Conservation (phyloP, 2,113 vertebrate species). For the Phalacrocorax carbo region DNA sequence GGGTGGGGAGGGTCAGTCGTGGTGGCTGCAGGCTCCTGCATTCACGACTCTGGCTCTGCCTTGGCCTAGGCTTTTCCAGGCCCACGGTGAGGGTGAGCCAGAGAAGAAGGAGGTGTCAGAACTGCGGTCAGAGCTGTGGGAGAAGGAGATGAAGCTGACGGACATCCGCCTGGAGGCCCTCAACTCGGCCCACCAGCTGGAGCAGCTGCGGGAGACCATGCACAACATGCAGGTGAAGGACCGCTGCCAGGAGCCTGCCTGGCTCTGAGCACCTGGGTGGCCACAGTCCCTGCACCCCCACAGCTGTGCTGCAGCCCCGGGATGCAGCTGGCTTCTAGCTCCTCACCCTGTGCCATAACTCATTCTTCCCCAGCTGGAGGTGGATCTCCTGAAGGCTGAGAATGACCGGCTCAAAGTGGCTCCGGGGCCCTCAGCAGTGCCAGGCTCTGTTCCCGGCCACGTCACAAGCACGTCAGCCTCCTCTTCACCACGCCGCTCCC, state of each 20-base stretch:
- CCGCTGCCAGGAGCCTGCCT: background rate
- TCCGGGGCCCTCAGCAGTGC: conserved; percentile 66
- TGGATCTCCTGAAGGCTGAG: conserved; percentile 91
- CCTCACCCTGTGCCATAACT: background rate
- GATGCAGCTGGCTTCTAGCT: fast-evolving
- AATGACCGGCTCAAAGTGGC: conserved; percentile 94
- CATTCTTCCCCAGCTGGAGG: conserved; percentile 80
- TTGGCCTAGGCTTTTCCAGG: conserved; percentile 80
- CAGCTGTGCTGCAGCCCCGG: fast-evolving
- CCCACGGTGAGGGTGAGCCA: conserved; percentile 79
- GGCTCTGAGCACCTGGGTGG: background rate
- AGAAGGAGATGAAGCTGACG: conserved; percentile 93
- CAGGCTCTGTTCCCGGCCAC: conserved; percentile 76
- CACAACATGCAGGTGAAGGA: conserved; percentile 92
- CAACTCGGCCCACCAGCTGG: conserved; percentile 93
- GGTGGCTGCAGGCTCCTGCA: background rate
- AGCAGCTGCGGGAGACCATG: conserved; percentile 93
- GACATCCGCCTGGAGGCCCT: conserved; percentile 95
- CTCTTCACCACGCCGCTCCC: conserved; percentile 82
- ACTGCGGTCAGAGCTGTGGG: conserved; percentile 92
- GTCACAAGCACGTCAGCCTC: conserved; percentile 76
- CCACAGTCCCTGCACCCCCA: background rate
- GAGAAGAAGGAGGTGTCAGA: conserved; percentile 90
- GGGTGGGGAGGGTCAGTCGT: background rate
- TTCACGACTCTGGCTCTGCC: background rate